Base-by-base conservation (phyloP, 2,797 vertebrate species). In the Apogon hyalosoma region DNA sequence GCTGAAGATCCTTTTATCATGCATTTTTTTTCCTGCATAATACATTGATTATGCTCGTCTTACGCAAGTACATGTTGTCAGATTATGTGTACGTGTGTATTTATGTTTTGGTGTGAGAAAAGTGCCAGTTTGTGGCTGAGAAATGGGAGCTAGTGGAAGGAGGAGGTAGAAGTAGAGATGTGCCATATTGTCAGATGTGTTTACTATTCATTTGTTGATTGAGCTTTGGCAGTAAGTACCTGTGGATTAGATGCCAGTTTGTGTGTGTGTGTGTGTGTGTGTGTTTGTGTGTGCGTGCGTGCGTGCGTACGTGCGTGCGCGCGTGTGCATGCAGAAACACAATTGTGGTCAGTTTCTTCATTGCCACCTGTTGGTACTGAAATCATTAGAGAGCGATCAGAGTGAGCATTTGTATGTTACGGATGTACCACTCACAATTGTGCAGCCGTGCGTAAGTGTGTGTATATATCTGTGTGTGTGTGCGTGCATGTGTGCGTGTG, bases 291-390 rank as follows among this genome's bases (percentile, higher is more conserved):
- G 50, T 45, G 52, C 55, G 36, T 36, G 52, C 49, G 54, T 58
- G 52, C n/a, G 58, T 41, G 19, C 18, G 18, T 33, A 28, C 19
- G 54, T 60, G 73, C 36, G 59, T 51, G 42, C 21, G 42, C 49
- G 28, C 4, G 49, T 18, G 21, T 36, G 19, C 4, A 11, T 14
- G 18, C 6, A 19, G 43, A 66, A 18, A 61, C 3, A 2, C 46
- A 40, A 1, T 31, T 38, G 15, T 60, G 54, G 42, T 63, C 62
- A 57, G 41, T 58, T 57, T 63, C 15, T 74, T 12, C 12, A 0
- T 51, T 51, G 28, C 74, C 81, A 88, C 79, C 74, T 87, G 81
- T 88, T 88, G 84, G 68, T 55, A 14, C 63, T 9, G n/a, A 45
- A 64, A 24, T 48, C 10, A 41, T 54, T 28, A 7, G 7, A 16